A percentile compares a stretch with the other conserved stretches of the same genome.
Conservation (phyloP, 2,113 vertebrate genomes). For the Otis tarda region DNA sequence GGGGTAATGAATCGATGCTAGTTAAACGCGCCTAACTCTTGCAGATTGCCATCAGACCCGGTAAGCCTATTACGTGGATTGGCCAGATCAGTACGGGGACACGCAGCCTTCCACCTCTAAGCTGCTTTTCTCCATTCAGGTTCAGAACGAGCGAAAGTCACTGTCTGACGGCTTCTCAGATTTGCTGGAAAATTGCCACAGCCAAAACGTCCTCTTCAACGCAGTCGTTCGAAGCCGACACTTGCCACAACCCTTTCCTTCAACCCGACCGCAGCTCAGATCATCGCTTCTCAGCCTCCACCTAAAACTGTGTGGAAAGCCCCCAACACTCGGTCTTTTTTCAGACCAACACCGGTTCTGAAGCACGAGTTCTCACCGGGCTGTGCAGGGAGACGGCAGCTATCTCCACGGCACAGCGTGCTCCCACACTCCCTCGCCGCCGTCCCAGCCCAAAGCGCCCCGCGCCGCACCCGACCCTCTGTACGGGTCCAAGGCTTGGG, state of each 20-base stretch:
- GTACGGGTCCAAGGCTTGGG: not conserved
- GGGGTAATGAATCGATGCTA: not conserved
- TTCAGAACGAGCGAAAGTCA: not conserved
- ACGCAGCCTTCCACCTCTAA: not conserved
- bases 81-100: not conserved
- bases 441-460: not conserved
- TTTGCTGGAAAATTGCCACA: not conserved
- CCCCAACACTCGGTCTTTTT: fast-evolving
- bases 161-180: not conserved
- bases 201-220: not conserved
- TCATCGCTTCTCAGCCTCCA: not conserved
- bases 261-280: not conserved
- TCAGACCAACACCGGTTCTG: not conserved
- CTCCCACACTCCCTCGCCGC: not conserved
- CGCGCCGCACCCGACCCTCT: not conserved
- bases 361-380: not conserved
- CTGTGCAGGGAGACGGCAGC: not conserved
- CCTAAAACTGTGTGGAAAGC: not conserved
- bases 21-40: not conserved
- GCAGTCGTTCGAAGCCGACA: not conserved
- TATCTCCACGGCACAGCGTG: fast-evolving
- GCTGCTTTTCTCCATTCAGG: conserved; percentile 4
- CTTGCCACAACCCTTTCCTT: not conserved
- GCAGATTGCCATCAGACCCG: not conserved
- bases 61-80: not conserved